Base-by-base conservation (phyloP, 2,797 vertebrate species). In the Eleutherodactylus coqui region DNA sequence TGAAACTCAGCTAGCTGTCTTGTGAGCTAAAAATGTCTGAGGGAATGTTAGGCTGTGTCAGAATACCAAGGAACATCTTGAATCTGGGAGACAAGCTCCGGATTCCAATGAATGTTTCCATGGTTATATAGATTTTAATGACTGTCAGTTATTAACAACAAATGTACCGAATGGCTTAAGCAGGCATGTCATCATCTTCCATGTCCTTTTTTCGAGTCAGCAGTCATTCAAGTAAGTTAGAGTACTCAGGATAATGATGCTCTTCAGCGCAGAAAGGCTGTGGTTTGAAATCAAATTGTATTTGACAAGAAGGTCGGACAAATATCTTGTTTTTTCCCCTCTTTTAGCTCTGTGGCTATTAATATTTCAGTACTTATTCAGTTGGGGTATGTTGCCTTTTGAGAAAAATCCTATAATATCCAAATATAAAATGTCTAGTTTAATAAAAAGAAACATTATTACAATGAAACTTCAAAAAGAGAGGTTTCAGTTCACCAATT, bases 121-220 rank as follows among this genome's bases (percentile, higher is more conserved):
- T 73, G 70, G 70, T 73, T 73, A 73, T 43, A 73, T 73, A 45
- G 38, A 73, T 73, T 73, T 72, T 73, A 73, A 45, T 73, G 70
- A 73, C 38, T 45, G 70, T 43, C 41, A 43, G 69, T n/a, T 72
- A 72, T 72, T 72, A 72, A 72, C 36, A 67, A 19, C 62, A 72
- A 72, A 38, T 43, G 38, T 27, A 45, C 24, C 19, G n/a, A 73
- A 45, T 73, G 70, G 70, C 10, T 27, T 73, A 27, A 73, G 70
- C 70, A 45, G 24, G 11, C n/a, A 73, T 45, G 70, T 45, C 70
- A 73, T 73, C 70, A 73, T 45, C 70, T 13, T 43, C 41, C 17
- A 70, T n/a, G 70, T 73, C 70, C n/a, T 73, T 73, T 41, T 49
- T 73, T 29, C 1, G 11, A 70, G 67, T 70, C 36, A 41, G 67